Percentiles rank a stretch among this genome's conserved stretches.
phyloP scores from a whole-genome alignment of 2,888 invertebrate species.

The Imbricaverruca yamaguchii region DNA sequence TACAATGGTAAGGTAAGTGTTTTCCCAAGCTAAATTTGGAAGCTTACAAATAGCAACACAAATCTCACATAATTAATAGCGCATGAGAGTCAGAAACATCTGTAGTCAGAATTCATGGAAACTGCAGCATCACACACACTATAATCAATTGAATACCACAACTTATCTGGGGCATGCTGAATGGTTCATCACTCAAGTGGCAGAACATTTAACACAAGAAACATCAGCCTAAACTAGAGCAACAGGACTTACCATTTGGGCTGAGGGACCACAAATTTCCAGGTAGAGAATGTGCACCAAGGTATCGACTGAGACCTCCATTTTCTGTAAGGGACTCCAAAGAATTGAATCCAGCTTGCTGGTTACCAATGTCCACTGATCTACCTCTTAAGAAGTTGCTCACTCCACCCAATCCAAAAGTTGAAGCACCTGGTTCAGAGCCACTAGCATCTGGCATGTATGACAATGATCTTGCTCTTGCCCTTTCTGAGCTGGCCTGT shows the following conservation, averaged over 20 bases:
- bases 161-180: too few species aligned
- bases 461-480: not conserved
- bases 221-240: too few species aligned
- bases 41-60: too few species aligned
- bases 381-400: not conserved
- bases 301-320: not conserved
- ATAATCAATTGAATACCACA: too few species aligned
- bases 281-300: constrained; percentile 5
- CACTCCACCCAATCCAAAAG: not conserved
- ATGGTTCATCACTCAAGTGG: too few species aligned
- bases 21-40: too few species aligned
- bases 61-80: too few species aligned
- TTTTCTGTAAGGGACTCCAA: not conserved
- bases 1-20: too few species aligned
- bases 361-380: not conserved
- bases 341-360: not conserved
- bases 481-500: not conserved
- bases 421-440: not conserved
- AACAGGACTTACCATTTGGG: not conserved
- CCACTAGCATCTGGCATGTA: not conserved
- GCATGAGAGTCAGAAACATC: too few species aligned
- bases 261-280: constrained; percentile 7
- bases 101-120: too few species aligned
- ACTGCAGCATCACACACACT: too few species aligned
- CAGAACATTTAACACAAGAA: too few species aligned